Evolutionary conservation across 2,888 invertebrate genomes (phyloP).

Genomic region (Dynastes maya): DNA sequence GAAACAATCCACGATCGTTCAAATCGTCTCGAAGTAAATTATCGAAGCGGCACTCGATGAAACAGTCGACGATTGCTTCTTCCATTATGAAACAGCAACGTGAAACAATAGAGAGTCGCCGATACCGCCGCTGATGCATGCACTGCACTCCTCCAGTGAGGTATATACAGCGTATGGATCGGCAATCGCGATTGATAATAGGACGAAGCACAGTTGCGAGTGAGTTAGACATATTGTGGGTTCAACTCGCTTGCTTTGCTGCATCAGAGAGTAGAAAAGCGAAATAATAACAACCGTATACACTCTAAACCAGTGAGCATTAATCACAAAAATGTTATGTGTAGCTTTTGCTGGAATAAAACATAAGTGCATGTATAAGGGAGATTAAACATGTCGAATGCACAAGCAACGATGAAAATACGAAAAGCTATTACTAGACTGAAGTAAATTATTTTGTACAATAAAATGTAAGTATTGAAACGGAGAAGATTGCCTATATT

Average conservation of each 20-base stretch:
- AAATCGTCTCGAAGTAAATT: constrained; percentile 26
- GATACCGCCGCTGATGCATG: neutral
- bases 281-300: no score
- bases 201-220: no score
- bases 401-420: no score
- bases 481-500: no score
- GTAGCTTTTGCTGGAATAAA: neutral
- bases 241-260: no score
- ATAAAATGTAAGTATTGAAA: no score
- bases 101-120: constrained; percentile 13
- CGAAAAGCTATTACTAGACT: no score
- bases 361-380: no score
- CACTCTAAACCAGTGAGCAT: neutral
- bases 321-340: neutral
- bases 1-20: constrained; percentile 22
- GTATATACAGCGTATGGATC: neutral
- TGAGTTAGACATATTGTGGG: no score
- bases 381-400: no score
- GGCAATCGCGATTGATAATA: neutral
- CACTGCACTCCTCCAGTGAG: neutral
- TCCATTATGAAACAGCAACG: constrained; percentile 21
- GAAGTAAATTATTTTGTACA: no score
- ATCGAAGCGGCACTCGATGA: constrained; percentile 26
- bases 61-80: constrained; percentile 16
- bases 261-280: no score